Evolutionary conservation across 2,888 invertebrate genomes (phyloP), one percentile per base, ranked within the genome.

Genomic region (Cenopis cana): DNA sequence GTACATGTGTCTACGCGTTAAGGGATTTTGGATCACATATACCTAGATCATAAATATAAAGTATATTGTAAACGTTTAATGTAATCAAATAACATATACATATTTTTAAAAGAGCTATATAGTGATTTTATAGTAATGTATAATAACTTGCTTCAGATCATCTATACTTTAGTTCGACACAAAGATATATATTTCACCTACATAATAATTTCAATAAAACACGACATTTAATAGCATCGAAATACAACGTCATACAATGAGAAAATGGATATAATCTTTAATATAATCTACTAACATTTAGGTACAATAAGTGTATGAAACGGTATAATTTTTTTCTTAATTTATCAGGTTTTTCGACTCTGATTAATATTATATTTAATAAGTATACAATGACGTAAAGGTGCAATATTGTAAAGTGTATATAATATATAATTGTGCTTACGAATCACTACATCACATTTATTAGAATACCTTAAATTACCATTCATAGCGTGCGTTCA

Each of bases 311-410:
- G 75, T 71, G 74, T 72, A 76, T 75, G 75, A 80, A 77, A 84
- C 76, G 75, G 79, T 77, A 78, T 75, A 68, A 66, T 73, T 68
- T 72, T 78, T 75, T 74, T 72, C 80, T 85, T 87, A 87, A 82
- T 74, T 84, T 85, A 84, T 89, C 89, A 91, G 91, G 90, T 91
- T 89, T 75, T 76, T 81, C 67, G 91, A 91, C 91, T 92, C 90
- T 85, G 89, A 88, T 78, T 75, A 73, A 73, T 69, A 76, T 68
- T 73, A 57, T 61, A 71, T 69, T 33, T 69, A 69, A 65, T 75
- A 74, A 74, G 74, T 68, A 76, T 75, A 71, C 55, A 67, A 71
- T 74, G 73, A 74, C 73, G 33, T 67, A 77, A 77, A 73, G 69
- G 78, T 77, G 76, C 78, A 69, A 67, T 78, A 78, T 68, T 72